A percentile compares a stretch with the other conserved stretches of the same genome.
Evolutionary conservation across 2,888 invertebrate genomes (phyloP).

Genomic region (Laothoe populi): DNA sequence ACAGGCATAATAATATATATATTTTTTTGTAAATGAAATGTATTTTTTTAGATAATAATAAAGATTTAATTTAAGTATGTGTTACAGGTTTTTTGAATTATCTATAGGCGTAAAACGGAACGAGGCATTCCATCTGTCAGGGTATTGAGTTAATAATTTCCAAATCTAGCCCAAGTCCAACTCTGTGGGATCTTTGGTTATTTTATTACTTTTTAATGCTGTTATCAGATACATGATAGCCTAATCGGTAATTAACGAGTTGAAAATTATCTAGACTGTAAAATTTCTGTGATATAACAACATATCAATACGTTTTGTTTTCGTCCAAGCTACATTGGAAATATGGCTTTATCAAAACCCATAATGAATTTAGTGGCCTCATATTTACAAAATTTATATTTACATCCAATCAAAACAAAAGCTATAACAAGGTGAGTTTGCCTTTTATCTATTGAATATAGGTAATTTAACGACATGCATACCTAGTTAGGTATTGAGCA

Average conservation of each 20-base stretch:
- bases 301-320: neutral
- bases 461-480: neutral
- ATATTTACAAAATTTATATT: slow-evolving; percentile 91
- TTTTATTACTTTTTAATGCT: neutral
- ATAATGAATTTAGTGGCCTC: slow-evolving; percentile 87
- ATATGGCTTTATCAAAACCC: slow-evolving; percentile 90
- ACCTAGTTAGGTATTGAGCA: neutral
- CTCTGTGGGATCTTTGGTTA: neutral
- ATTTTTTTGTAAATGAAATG: neutral
- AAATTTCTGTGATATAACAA: slow-evolving; percentile 8
- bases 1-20: slow-evolving; percentile 2
- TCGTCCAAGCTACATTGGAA: slow-evolving; percentile 35
- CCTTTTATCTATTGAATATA: slow-evolving; percentile 24
- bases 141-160: neutral
- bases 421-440: slow-evolving; percentile 89
- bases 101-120: neutral
- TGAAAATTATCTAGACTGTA: slow-evolving; percentile 6
- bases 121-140: neutral
- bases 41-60: neutral
- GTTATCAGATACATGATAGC: slow-evolving; percentile 10
- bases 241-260: neutral
- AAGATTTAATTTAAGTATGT: neutral
- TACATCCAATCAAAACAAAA: slow-evolving; percentile 91
- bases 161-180: neutral
- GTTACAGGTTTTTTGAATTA: neutral